phyloP scores from a whole-genome alignment of 2,113 vertebrate genomes.

The Tautogolabrus adspersus region DNA sequence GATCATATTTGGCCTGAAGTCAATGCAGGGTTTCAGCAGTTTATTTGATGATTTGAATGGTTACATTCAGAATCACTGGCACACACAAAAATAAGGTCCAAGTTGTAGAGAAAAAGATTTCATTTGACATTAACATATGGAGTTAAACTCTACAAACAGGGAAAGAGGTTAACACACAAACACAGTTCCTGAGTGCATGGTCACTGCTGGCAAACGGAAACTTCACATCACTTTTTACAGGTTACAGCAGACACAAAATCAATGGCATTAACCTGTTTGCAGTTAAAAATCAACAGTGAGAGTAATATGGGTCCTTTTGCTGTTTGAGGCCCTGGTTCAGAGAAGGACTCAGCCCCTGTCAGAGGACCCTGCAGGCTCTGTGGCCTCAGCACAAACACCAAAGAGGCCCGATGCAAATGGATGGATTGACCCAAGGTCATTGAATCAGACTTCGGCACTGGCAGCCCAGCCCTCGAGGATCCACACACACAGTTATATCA shows the following conservation, averaged over 20 bases:
- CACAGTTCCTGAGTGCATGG: not conserved
- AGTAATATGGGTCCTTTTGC: constrained; percentile 62
- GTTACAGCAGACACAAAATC: constrained; percentile 75
- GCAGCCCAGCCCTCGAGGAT: constrained; percentile 71
- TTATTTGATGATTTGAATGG: too few species aligned
- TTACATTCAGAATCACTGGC: not conserved
- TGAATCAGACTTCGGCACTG: constrained; percentile 76
- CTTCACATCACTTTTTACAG: constrained; percentile 48
- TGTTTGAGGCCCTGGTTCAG: constrained; percentile 26
- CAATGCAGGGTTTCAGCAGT: too few species aligned
- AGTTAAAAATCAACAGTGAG: constrained; percentile 65
- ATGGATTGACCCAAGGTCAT: constrained; percentile 79
- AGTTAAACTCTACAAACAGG: not conserved
- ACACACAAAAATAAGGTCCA: not conserved
- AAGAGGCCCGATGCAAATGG: constrained; percentile 71
- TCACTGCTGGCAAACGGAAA: constrained; percentile 22
- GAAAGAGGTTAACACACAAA: not conserved
- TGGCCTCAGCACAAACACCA: constrained; percentile 53
- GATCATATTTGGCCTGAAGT: too few species aligned
- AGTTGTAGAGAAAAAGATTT: not conserved
- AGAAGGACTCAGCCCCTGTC: constrained; percentile 28
- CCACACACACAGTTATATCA: constrained; percentile 77
- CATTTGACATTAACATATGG: not conserved
- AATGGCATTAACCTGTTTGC: constrained; percentile 70
- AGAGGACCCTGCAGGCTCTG: constrained; percentile 29